Evolutionary conservation across 1,140 invertebrate species (phyloP), one percentile per base, ranked within the genome.

Genomic region (honey bee (Apis mellifera)): DNA sequence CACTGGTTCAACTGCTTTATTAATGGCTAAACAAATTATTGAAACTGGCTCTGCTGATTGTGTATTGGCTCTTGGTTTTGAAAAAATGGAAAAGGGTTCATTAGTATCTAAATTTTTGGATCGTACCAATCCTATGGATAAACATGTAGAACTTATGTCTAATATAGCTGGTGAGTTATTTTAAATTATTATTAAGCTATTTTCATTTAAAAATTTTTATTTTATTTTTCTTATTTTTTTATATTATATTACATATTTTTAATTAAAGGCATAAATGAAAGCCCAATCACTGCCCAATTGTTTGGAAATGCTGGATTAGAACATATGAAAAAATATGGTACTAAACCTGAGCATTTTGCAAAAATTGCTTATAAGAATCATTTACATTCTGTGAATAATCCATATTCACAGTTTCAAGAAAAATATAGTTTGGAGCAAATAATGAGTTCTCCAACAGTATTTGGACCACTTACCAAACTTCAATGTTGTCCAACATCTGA

Each of bases 341-440:
- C 98, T 0, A 99, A 96, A 85, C 95, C 96, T 32, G 96, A 98
- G 73, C 98, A 99, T 92, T 97, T 99, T 93, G 99, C 98, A 2
- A 99, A 99, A 95, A 99, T 99, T 91, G 99, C 99, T 1, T 97
- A 97, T 85, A 99, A 99, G 92, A 99, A 99, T 94, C 99, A 99
- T 93, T 96, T 98, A 87, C 99, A 99, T 95, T 99, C 99, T 1
- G 95, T 96, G 0, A 99, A 99, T 90, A 99, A 99, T 95, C 98
- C 98, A 90, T 97, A 98, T 90, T 98, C 99, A 1, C 99, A 99
- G 92, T 99, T 99, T 90, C 97, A 96, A 92, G 96, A 97, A 78
- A 97, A 98, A 89, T 99, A 99, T 91, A 96, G 96, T 15, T 93
- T 99, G 64, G 97, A 99, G 78, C 96, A 99, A 93, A 97, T 99